phyloP scores from a whole-genome alignment of 2,113 vertebrate species.

The Anhinga anhinga region DNA sequence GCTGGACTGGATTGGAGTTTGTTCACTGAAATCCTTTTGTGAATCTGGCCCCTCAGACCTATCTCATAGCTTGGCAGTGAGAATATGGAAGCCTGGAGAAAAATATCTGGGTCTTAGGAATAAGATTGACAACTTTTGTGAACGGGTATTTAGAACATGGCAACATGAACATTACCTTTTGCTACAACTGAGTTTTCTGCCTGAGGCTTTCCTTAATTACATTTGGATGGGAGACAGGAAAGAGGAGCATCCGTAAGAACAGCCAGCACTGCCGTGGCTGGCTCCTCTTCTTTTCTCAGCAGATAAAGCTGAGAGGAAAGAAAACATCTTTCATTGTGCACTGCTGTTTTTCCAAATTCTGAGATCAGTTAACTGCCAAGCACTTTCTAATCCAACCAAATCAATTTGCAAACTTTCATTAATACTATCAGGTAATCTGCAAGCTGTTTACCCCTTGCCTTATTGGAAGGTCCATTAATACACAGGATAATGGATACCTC shows the following conservation, averaged over 20 bases:
- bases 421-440: conserved; percentile 68
- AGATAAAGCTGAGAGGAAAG: conserved; percentile 10
- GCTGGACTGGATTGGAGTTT: neutral
- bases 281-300: conserved; percentile 9
- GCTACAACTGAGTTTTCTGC: neutral
- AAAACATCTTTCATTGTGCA: neutral
- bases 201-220: conserved; percentile 38
- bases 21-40: neutral
- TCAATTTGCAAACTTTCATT: conserved; percentile 73
- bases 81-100: neutral
- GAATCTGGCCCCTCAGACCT: neutral
- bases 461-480: conserved; percentile 56
- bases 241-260: conserved; percentile 1
- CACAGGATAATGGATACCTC: conserved; percentile 62
- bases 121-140: neutral
- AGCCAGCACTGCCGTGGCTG: neutral
- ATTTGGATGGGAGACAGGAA: neutral
- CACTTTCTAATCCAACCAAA: conserved; percentile 62
- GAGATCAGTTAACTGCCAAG: conserved; percentile 31
- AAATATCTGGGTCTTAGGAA: neutral
- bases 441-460: conserved; percentile 67
- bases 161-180: neutral
- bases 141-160: neutral
- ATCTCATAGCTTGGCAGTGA: neutral
- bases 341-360: neutral